Evolutionary conservation across 1,140 invertebrate species (phyloP).

Genomic region (Ostrea denselamellosa): DNA sequence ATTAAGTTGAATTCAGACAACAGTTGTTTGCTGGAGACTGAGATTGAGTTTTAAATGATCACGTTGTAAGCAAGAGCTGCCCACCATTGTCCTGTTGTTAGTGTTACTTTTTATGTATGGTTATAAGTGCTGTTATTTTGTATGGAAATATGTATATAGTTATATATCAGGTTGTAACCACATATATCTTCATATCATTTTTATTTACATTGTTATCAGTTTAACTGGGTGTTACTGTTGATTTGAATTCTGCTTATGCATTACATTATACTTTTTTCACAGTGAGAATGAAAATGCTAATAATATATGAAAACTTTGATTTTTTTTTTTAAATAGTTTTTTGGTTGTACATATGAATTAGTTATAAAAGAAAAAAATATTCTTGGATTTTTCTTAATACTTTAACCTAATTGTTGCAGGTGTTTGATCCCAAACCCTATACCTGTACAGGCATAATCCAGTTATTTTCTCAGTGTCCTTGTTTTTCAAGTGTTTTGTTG

Average conservation of each 20-base stretch:
- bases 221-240: background rate
- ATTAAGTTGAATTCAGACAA: too few relatives aligned
- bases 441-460: too few relatives aligned
- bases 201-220: conserved; percentile 1
- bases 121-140: conserved; percentile 16
- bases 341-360: too few relatives aligned
- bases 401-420: too few relatives aligned
- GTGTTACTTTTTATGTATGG: background rate
- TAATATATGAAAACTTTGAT: background rate
- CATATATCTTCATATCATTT: conserved; percentile 14
- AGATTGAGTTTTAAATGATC: background rate
- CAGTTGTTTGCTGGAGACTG: background rate
- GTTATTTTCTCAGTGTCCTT: too few relatives aligned
- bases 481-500: background rate
- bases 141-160: background rate
- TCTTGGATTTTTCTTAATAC: background rate
- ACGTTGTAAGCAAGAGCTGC: background rate
- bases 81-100: conserved; percentile 1
- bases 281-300: background rate
- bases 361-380: background rate
- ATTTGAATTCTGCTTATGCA: background rate
- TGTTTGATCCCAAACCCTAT: too few relatives aligned
- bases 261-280: background rate
- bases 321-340: too few relatives aligned
- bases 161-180: conserved; percentile 7